Conservation (phyloP, 2,113 vertebrate genomes). For the Peromyscus leucopus region DNA sequence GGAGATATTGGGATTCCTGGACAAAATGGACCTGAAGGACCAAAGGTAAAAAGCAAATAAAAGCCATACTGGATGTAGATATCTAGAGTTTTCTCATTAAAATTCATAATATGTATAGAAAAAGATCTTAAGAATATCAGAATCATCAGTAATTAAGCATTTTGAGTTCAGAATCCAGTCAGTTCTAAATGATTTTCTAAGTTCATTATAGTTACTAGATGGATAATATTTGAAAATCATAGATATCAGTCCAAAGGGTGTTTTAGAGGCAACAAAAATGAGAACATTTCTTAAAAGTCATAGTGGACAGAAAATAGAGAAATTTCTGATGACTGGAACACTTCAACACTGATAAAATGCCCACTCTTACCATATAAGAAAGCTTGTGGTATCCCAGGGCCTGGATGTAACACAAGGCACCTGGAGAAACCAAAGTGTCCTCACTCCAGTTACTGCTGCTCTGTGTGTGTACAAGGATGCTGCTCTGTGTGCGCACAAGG, state of each 20-base stretch:
- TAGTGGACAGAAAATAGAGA: neutral
- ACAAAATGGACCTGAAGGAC: constrained; percentile 95
- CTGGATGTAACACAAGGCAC: neutral
- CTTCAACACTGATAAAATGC: neutral
- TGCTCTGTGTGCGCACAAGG: no score
- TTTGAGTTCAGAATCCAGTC: neutral
- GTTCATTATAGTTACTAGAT: neutral
- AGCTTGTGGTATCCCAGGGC: neutral
- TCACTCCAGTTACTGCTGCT: neutral
- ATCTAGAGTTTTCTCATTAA: neutral
- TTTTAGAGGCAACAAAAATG: neutral
- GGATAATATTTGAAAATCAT: constrained; percentile 15
- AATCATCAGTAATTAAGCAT: neutral
- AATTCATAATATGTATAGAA: neutral
- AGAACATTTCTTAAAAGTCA: neutral
- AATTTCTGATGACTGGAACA: neutral
- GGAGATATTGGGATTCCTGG: constrained; percentile 98
- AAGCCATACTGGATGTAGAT: neutral
- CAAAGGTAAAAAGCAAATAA: constrained; percentile 90
- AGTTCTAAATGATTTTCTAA: constrained; percentile 44
- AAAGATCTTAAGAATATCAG: neutral
- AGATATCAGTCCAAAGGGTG: neutral
- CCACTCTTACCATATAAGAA: neutral
- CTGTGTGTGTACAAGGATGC: neutral
- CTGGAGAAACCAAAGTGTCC: neutral